Evolutionary conservation across 2,888 invertebrate genomes (phyloP).

Genomic region (Prosapia bicincta): DNA sequence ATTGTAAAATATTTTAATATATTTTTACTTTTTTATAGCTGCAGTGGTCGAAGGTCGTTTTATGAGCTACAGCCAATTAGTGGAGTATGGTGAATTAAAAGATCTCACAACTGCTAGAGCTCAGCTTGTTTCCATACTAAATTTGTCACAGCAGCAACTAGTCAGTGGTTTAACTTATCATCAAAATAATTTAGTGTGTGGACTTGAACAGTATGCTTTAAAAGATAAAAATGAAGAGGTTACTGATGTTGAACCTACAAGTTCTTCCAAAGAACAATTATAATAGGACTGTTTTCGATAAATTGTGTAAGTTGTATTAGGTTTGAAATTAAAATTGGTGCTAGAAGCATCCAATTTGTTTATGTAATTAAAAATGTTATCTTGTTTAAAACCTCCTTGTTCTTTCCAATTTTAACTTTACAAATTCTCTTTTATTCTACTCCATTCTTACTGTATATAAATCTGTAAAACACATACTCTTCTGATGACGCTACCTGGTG

Average conservation of each 20-base stretch:
- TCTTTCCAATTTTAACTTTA: no score
- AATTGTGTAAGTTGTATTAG: no score
- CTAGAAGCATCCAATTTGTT: no score
- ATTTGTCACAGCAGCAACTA: constrained; percentile 60
- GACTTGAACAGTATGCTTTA: constrained; percentile 52
- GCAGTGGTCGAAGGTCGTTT: constrained; percentile 69
- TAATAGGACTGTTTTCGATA: neutral
- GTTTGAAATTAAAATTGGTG: no score
- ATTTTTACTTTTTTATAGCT: constrained; percentile 54
- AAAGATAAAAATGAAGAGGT: neutral
- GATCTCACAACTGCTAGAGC: constrained; percentile 62
- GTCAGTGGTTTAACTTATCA: constrained; percentile 64
- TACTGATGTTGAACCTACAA: neutral
- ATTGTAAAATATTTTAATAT: no score
- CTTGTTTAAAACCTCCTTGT: no score
- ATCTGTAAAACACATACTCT: no score
- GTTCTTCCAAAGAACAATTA: neutral
- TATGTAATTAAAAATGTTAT: no score
- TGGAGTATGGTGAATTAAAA: constrained; percentile 62
- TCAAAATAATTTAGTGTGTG: constrained; percentile 63
- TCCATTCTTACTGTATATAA: no score
- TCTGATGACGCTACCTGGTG: no score
- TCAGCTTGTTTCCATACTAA: constrained; percentile 64
- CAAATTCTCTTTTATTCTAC: no score
- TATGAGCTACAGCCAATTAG: constrained; percentile 64